phyloP scores from a whole-genome alignment of 2,113 vertebrate species.

The Chrysemys picta region DNA sequence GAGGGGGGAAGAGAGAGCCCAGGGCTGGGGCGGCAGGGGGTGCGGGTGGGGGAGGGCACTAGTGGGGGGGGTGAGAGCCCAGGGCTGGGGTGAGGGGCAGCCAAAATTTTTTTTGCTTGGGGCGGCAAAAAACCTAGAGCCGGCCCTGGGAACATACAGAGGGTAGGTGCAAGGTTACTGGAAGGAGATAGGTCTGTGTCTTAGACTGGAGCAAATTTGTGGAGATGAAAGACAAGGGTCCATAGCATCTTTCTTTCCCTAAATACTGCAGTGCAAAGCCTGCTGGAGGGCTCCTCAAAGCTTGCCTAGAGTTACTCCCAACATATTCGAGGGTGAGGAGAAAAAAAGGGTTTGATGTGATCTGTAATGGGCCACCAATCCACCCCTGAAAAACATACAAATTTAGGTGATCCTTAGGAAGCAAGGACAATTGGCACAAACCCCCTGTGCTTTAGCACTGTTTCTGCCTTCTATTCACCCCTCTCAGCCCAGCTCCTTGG shows the following conservation, averaged over 20 bases:
- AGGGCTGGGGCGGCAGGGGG: too few species aligned
- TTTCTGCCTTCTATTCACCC: not conserved
- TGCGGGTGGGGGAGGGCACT: too few species aligned
- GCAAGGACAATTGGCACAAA: not conserved
- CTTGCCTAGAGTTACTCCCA: not conserved
- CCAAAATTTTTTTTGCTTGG: too few species aligned
- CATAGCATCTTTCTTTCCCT: not conserved
- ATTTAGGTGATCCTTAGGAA: not conserved
- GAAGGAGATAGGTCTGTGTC: not conserved
- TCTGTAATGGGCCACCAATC: not conserved
- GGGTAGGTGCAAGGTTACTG: not conserved
- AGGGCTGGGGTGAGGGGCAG: too few species aligned
- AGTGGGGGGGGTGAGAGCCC: too few species aligned
- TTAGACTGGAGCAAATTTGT: not conserved
- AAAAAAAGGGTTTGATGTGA: not conserved
- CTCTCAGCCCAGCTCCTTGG: fast-evolving
- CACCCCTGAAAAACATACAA: not conserved
- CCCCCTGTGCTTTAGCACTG: not conserved
- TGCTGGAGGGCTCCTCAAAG: not conserved
- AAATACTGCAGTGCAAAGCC: not conserved
- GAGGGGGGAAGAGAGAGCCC: too few species aligned
- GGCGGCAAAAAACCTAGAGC: too few species aligned
- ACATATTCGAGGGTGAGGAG: not conserved
- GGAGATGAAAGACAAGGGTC: not conserved
- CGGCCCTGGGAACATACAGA: not conserved